phyloP scores from a whole-genome alignment of 2,888 invertebrate genomes.

The Beris chalybata region DNA sequence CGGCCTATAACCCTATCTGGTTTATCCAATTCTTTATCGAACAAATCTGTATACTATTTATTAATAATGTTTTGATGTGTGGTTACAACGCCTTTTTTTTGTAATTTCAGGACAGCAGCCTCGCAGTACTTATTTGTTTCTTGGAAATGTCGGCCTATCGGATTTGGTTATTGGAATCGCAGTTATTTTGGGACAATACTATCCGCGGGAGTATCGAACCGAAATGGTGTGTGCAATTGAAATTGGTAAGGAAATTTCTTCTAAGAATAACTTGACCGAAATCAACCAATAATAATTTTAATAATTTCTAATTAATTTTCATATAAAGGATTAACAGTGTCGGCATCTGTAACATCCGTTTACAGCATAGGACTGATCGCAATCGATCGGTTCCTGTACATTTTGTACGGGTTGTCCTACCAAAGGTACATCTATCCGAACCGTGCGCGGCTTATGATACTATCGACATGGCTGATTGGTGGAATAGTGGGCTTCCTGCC shows the following conservation, averaged over 20 bases:
- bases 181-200: conserved; percentile 60
- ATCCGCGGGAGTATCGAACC: conserved; percentile 51
- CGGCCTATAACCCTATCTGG: no score
- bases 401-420: conserved; percentile 66
- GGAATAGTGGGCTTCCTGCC: conserved; percentile 64
- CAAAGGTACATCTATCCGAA: conserved; percentile 64
- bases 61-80: no score
- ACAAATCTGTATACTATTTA: no score
- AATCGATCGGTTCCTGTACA: conserved; percentile 66
- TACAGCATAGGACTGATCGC: conserved; percentile 67
- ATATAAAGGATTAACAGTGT: conserved; percentile 63
- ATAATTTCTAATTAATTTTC: conserved; percentile 1
- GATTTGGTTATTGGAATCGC: conserved; percentile 66
- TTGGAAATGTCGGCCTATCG: conserved; percentile 68
- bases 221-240: conserved; percentile 55
- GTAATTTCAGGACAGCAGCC: conserved; percentile 61
- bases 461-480: conserved; percentile 63
- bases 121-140: conserved; percentile 65
- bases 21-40: no score
- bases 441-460: conserved; percentile 61
- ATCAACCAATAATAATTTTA: no score
- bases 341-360: conserved; percentile 65
- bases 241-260: conserved; percentile 49
- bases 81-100: background rate
- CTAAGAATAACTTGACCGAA: background rate